Base-by-base conservation (phyloP, 2,797 vertebrate species). In the Mastacembelus armatus region DNA sequence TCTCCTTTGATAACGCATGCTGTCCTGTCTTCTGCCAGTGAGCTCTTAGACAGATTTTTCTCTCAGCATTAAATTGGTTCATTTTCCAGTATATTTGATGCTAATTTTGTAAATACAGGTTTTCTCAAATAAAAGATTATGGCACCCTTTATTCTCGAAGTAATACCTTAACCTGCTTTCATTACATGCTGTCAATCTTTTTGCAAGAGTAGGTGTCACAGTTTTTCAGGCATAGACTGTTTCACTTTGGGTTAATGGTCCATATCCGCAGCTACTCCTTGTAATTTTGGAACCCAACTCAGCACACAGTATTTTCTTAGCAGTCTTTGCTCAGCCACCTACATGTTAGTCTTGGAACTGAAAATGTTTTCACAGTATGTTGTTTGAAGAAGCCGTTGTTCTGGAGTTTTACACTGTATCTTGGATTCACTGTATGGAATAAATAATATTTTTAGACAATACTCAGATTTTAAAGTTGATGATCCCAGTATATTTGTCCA, bases 141-240 rank as follows among this genome's bases (percentile, higher is more conserved):
- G 15, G 36, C 26, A 32, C 29, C 2, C 44, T 72, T 66, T 68
- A 18, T 48, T 69, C 22, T 65, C 70, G 27, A 42, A 50, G 50
- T 32, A 59, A 68, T 36, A 38, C 12, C 29, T 38, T 56, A 42
- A 72, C 64, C 45, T 70, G 61, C 39, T 80, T 74, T 60, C 44
- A 67, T 63, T 77, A 62, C 14, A 33, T 56, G 18, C 50, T 64
- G 51, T 65, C 74, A 72, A 12, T 86, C 66, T 61, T 30, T 33
- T 36, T 47, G 16, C 11, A 9, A 32, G 36, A 48, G 47, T n/a
- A 19, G 36, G 35, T 66, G 60, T 57, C 16, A 45, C 43, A 22
- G 54, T 24, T 56, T 40, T 18, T 33, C 27, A 33, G 18, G n/a
- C 22, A n/a, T 26, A 52, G 12, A 32, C 32, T 52, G 27, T 65